Evolutionary conservation across 2,888 invertebrate species (phyloP), one percentile per base, ranked within the genome.

Genomic region (Drosophila mimica): DNA sequence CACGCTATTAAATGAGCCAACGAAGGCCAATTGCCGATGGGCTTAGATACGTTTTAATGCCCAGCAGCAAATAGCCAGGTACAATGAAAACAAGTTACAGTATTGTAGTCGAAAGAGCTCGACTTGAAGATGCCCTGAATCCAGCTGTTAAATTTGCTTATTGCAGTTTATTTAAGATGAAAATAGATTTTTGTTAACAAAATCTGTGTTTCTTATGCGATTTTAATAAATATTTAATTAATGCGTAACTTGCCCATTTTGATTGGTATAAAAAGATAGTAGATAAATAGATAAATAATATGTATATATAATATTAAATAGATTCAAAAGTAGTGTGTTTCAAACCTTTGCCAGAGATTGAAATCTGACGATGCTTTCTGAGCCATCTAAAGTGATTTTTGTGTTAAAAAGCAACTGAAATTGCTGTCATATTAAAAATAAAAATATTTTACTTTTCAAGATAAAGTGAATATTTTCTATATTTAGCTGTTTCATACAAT

Each of bases 1-100:
- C 4, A 4, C 8, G 74, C 68, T 56, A 69, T 74, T 68, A 63
- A 66, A 54, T 66, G 65, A 36, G 34, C 43, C 28, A 17, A 15
- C n/a, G 33, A 13, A 52, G 40, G 62, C 59, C 67, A 77, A 74
- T 81, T 81, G 70, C 4, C 62, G n/a, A 62, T 34, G 61, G 48
- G 53, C 46, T 58, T 52, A 57, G 63, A 51, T 57, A 69, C 20
- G 33, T 20, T 77, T 36, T 48, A 15, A 57, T 51, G 25, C 59
- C 51, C 43, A n/a, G 20, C 17, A 15, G 6, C 9, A 33, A 57
- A 34, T 46, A 9, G 28, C 2, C 6, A 28, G 30, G 8, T 28
- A 46, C 46, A 25, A 2, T 7, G 13, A 46, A 25, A 46, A 15
- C 46, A 8, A 25, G 46, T 46, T 2, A 15, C 15, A 25, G 25